Evolutionary conservation across 2,113 vertebrate genomes (phyloP).

Genomic region (Cryptotis parvus): DNA sequence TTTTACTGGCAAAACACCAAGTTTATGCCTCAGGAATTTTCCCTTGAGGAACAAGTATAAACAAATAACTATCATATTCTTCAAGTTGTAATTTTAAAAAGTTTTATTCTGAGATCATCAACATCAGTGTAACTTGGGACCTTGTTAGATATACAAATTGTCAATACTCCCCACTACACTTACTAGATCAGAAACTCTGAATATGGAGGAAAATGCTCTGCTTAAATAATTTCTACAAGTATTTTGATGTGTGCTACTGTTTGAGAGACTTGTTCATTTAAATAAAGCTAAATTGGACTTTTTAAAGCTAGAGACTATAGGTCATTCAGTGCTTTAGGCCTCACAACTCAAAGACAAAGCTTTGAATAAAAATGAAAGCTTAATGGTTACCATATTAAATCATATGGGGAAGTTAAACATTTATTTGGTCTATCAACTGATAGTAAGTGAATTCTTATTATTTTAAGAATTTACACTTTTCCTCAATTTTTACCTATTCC

Average conservation of each 20-base stretch:
- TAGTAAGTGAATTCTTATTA: conserved; percentile 11
- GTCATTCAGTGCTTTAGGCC: conserved; percentile 25
- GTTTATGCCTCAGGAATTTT: neutral
- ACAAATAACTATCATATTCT: neutral
- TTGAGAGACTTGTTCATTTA: neutral
- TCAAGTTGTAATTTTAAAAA: neutral
- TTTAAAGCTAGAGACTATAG: neutral
- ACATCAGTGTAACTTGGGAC: neutral
- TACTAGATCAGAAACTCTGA: neutral
- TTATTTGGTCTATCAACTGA: neutral
- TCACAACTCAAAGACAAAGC: neutral
- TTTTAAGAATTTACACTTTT: neutral
- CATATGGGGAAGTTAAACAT: neutral
- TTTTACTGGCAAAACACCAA: neutral
- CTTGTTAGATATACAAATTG: neutral
- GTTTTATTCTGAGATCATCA: neutral
- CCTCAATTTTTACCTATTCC: neutral
- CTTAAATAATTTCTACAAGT: neutral
- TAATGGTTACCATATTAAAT: conserved; percentile 51
- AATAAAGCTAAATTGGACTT: neutral
- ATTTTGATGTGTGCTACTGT: neutral
- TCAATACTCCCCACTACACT: fast-evolving
- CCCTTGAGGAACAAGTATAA: neutral
- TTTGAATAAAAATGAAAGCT: conserved; percentile 22
- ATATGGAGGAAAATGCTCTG: neutral